Conservation (phyloP, 2,888 invertebrate species). For the Drosophila paramelanica region DNA sequence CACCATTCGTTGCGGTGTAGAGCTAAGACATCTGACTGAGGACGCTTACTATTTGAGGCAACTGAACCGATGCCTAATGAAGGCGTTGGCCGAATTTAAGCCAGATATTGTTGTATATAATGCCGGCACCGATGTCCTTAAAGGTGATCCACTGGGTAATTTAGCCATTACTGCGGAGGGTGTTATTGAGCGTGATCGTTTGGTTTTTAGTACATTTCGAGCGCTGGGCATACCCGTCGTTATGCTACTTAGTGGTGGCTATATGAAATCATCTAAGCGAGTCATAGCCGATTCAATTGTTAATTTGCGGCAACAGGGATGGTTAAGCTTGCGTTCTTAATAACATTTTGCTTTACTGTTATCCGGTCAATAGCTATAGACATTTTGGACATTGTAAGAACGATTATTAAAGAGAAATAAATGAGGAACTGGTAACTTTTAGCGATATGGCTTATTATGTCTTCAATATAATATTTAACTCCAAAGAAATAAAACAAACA, state of each 20-base stretch:
- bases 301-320: slow-evolving; percentile 89
- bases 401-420: slow-evolving; percentile 4
- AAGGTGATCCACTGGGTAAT: slow-evolving; percentile 91
- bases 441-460: neutral
- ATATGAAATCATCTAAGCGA: slow-evolving; percentile 90
- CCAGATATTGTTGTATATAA: slow-evolving; percentile 95
- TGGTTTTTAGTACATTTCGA: slow-evolving; percentile 91
- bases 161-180: slow-evolving; percentile 91
- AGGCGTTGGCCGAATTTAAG: slow-evolving; percentile 89
- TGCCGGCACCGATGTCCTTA: slow-evolving; percentile 95
- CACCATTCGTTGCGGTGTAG: slow-evolving; percentile 90
- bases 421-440: slow-evolving; percentile 12
- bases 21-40: slow-evolving; percentile 87
- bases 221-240: slow-evolving; percentile 90
- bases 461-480: neutral
- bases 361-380: neutral
- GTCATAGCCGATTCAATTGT: slow-evolving; percentile 94
- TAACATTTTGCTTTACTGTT: neutral
- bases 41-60: slow-evolving; percentile 90
- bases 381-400: slow-evolving; percentile 14
- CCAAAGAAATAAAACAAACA: neutral
- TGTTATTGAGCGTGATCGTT: slow-evolving; percentile 93
- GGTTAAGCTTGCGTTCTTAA: slow-evolving; percentile 79
- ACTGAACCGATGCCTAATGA: slow-evolving; percentile 89
- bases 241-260: slow-evolving; percentile 96